phyloP scores from a whole-genome alignment of 1,140 invertebrate species.

The Cydia amplana region DNA sequence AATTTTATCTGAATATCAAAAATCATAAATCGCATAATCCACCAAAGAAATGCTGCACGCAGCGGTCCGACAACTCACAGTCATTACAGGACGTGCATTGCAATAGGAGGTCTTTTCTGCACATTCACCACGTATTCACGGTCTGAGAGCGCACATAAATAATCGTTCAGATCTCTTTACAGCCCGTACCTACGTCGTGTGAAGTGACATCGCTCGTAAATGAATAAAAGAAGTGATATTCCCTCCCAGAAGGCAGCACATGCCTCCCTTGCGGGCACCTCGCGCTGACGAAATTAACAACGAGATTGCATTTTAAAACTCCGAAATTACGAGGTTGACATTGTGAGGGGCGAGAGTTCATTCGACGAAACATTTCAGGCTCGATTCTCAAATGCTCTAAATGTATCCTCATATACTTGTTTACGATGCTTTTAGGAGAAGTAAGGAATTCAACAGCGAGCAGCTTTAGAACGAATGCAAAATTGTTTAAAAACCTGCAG shows the following conservation, averaged over 20 bases:
- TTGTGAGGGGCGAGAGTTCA: constrained; percentile 21
- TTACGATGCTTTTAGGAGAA: neutral
- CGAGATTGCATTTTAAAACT: constrained; percentile 35
- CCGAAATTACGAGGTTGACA: constrained; percentile 23
- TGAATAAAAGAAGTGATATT: constrained; percentile 31
- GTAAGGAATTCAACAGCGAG: neutral
- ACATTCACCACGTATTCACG: constrained; percentile 9
- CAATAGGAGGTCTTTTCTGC: constrained; percentile 1
- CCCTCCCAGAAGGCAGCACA: constrained; percentile 5
- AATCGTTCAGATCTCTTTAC: constrained; percentile 11
- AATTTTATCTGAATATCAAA: neutral
- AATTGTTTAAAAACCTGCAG: neutral
- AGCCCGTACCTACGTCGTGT: neutral
- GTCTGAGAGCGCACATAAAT: constrained; percentile 8
- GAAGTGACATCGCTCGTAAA: constrained; percentile 31
- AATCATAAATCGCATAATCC: neutral
- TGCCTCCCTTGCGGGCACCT: constrained; percentile 10
- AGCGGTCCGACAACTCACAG: neutral
- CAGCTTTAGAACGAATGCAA: neutral
- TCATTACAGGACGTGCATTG: neutral
- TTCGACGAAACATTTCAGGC: constrained; percentile 9
- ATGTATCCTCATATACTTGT: neutral
- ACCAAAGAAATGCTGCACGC: neutral
- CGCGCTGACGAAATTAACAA: constrained; percentile 32
- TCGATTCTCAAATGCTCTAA: neutral